Percentiles rank a stretch among this genome's conserved stretches.
Evolutionary conservation across 2,888 invertebrate genomes (phyloP).

Genomic region (Gymnocheta viridis): DNA sequence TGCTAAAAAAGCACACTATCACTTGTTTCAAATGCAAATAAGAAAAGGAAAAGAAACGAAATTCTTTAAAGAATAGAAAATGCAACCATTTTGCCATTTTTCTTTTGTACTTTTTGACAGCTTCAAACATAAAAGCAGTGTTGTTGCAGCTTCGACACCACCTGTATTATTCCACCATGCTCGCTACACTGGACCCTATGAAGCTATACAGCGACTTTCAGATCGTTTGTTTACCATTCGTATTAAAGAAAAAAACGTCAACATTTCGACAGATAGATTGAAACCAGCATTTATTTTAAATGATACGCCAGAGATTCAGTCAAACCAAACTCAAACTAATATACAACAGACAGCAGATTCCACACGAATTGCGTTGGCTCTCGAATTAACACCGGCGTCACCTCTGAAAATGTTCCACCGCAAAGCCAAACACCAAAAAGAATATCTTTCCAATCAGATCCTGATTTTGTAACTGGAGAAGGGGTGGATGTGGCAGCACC

Average conservation of each 20-base stretch:
- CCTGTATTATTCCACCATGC: too few species aligned
- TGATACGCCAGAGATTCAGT: neutral
- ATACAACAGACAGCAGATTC: too few species aligned
- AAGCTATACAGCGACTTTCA: conserved; percentile 31
- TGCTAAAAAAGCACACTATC: too few species aligned
- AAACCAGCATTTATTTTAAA: conserved; percentile 45
- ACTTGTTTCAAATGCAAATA: too few species aligned
- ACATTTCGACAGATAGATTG: conserved; percentile 39
- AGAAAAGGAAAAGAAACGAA: too few species aligned
- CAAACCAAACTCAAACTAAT: too few species aligned
- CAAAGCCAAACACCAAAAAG: neutral
- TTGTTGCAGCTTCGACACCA: too few species aligned
- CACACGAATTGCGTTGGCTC: neutral
- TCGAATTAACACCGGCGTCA: too few species aligned
- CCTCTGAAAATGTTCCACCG: neutral
- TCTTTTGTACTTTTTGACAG: too few species aligned
- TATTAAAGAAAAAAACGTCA: conserved; percentile 19
- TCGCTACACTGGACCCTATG: conserved; percentile 53
- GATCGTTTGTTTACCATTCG: conserved; percentile 49
- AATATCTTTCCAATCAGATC: neutral
- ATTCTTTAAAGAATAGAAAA: too few species aligned
- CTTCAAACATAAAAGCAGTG: too few species aligned
- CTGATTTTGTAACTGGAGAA: conserved; percentile 32
- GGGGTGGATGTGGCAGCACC: conserved; percentile 40
- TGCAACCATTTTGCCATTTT: too few species aligned